A percentile compares a stretch with the other conserved stretches of the same genome.
Conservation (phyloP, 2,113 vertebrate genomes). For the Gnathonemus echidnorhynchus region DNA sequence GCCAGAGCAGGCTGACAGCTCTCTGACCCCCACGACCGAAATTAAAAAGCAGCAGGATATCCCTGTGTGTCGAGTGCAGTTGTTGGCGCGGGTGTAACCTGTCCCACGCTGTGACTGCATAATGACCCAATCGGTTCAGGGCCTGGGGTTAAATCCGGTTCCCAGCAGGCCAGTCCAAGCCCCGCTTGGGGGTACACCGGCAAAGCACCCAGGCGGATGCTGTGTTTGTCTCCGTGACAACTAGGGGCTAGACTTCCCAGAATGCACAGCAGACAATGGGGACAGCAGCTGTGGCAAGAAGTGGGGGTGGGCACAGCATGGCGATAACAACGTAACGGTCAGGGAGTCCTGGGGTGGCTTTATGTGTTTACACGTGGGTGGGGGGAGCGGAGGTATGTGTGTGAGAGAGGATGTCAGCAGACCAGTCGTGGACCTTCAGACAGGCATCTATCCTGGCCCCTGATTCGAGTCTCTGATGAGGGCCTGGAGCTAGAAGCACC, state of each 20-base stretch:
- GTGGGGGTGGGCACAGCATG: not conserved
- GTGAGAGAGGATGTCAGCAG: not conserved
- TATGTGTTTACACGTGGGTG: not conserved
- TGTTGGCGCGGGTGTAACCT: not conserved
- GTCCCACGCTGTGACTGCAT: not conserved
- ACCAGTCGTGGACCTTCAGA: not conserved
- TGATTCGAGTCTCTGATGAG: not conserved
- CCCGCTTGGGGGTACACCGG: not conserved
- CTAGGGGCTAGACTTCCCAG: not conserved
- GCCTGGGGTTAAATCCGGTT: not conserved
- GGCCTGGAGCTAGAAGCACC: not conserved
- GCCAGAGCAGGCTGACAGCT: not conserved
- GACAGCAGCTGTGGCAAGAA: not conserved
- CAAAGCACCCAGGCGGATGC: not conserved
- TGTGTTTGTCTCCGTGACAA: not conserved
- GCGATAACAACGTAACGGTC: not conserved
- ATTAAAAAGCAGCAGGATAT: not conserved
- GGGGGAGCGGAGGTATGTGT: not conserved
- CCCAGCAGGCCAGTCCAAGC: not conserved
- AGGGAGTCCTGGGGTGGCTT: not conserved
- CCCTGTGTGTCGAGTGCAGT: not conserved
- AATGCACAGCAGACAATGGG: not conserved
- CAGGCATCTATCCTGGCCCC: not conserved
- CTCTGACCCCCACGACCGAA: not conserved
- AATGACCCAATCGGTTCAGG: not conserved